phyloP scores from a whole-genome alignment of 2,797 vertebrate genomes.

The Antrozous pallidus region DNA sequence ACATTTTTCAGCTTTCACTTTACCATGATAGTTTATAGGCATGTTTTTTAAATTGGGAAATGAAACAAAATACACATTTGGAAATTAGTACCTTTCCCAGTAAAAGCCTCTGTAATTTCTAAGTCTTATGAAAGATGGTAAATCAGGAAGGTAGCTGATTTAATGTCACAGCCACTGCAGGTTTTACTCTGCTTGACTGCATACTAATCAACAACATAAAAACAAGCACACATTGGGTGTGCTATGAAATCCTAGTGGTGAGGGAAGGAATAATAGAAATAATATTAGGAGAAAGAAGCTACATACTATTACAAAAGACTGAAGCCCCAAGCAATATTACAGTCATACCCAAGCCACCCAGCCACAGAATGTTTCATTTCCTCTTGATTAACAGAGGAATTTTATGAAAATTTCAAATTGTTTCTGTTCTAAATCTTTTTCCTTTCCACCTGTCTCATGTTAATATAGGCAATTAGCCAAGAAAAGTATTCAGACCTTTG shows the following conservation, averaged over 20 bases:
- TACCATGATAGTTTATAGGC: not conserved
- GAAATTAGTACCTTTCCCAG: not conserved
- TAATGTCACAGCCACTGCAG: not conserved
- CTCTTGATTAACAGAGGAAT: not conserved
- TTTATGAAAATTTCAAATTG: not conserved
- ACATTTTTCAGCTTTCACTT: not conserved
- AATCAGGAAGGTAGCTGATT: not conserved
- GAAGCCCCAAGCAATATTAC: not conserved
- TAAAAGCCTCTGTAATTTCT: not conserved
- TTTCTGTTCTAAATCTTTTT: not conserved
- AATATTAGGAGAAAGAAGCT: not conserved
- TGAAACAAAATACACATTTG: not conserved
- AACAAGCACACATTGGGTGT: not conserved
- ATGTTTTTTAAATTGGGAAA: not conserved
- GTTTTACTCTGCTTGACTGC: not conserved
- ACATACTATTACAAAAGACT: not conserved
- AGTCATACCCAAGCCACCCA: not conserved
- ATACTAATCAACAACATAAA: not conserved
- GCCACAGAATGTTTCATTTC: not conserved
- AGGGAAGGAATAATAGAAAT: not conserved
- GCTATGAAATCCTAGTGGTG: not conserved
- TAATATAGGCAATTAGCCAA: not conserved
- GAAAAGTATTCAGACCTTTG: not conserved
- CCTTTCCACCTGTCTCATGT: not conserved
- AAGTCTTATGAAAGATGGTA: not conserved